A percentile compares a stretch with the other conserved stretches of the same genome.
Conservation (phyloP, 2,888 invertebrate species). For the Dicycla oo region DNA sequence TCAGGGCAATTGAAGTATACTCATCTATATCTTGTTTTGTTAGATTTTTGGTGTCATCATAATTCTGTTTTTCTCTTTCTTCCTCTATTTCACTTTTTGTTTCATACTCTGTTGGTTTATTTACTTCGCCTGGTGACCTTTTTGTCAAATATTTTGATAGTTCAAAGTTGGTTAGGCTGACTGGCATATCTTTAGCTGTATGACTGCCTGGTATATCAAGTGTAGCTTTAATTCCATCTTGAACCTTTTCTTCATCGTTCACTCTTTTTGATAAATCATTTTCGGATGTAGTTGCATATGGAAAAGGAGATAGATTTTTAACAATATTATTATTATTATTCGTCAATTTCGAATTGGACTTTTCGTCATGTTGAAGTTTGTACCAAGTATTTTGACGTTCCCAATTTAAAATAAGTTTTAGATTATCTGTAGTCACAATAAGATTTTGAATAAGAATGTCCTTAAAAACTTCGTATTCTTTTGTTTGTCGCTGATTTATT, state of each 20-base stretch:
- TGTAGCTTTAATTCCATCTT: neutral
- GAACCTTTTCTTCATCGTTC: neutral
- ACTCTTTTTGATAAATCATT: neutral
- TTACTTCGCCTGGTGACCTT: conserved; percentile 4
- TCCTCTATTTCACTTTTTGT: neutral
- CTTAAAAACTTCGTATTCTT: conserved; percentile 61
- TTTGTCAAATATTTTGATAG: conserved; percentile 33
- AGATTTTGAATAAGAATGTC: conserved; percentile 66
- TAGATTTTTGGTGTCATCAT: neutral
- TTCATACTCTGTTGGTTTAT: neutral
- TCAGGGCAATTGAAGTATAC: conserved; percentile 6
- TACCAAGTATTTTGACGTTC: conserved; percentile 49
- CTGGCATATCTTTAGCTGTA: conserved; percentile 11
- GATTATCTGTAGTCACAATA: conserved; percentile 67
- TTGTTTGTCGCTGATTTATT: conserved; percentile 35
- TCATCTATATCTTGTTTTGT: conserved; percentile 10
- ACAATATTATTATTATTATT: conserved; percentile 12
- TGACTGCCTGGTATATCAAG: neutral
- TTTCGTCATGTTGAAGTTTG: conserved; percentile 11
- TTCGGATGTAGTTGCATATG: neutral
- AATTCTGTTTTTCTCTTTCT: neutral
- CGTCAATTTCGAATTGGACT: neutral
- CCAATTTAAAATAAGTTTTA: conserved; percentile 65
- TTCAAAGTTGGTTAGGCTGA: neutral
- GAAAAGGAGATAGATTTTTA: neutral